A percentile compares a stretch with the other conserved stretches of the same genome.
These are phyloP conservation scores for Horisme vitalbata DNA, from an alignment of 2,888 invertebrate genomes.

Conservation along the genomic window DNA sequence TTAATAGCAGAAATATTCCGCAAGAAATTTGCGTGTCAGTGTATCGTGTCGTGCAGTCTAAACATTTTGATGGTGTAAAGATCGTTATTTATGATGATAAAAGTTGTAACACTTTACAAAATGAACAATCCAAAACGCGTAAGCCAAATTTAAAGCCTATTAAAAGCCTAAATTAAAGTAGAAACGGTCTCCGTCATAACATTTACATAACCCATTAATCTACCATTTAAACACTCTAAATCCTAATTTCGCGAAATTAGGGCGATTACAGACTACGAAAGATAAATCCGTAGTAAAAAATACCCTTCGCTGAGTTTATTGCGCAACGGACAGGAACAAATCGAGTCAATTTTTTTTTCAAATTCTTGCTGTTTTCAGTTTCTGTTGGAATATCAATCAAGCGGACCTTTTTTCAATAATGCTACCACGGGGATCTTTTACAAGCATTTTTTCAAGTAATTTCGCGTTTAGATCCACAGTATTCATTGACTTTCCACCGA, in stretches of 20 bases:
- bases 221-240: constrained; percentile 52
- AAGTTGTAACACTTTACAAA: constrained; percentile 1
- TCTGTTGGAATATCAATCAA: constrained; percentile 80
- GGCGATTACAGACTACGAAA: constrained; percentile 65
- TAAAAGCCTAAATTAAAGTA: constrained; percentile 33
- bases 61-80: neutral
- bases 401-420: constrained; percentile 79
- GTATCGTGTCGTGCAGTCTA: no score
- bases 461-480: constrained; percentile 59
- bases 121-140: constrained; percentile 16
- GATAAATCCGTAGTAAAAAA: constrained; percentile 77
- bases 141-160: constrained; percentile 33
- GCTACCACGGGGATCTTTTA: constrained; percentile 64
- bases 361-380: constrained; percentile 66
- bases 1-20: no score
- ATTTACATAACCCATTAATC: constrained; percentile 55
- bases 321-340: constrained; percentile 79
- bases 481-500: constrained; percentile 45
- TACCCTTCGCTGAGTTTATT: constrained; percentile 72
- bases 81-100: neutral
- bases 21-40: no score
- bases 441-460: constrained; percentile 74
- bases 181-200: constrained; percentile 38
- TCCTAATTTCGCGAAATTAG: constrained; percentile 66
- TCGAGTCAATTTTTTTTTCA: constrained; percentile 80